Evolutionary conservation across 1,140 invertebrate species (phyloP).

Genomic region (Linepithema humile): DNA sequence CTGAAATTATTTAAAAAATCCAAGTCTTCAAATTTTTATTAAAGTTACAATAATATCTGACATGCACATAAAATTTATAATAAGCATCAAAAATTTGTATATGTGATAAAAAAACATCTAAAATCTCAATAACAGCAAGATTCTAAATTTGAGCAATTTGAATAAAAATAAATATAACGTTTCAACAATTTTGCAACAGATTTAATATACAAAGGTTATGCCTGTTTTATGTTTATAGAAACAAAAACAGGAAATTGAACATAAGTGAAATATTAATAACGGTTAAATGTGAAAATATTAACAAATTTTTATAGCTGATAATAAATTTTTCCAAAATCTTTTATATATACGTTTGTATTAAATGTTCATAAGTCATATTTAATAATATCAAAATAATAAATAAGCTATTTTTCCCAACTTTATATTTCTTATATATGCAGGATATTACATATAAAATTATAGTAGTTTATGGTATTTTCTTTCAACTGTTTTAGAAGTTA

Average conservation of each 20-base stretch:
- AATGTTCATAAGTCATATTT: not conserved
- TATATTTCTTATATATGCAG: conserved; percentile 20
- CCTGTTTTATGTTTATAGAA: conserved; percentile 12
- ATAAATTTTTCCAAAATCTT: not conserved
- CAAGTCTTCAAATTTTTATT: conserved; percentile 32
- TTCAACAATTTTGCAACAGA: not conserved
- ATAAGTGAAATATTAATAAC: conserved; percentile 1
- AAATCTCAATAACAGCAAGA: conserved; percentile 16
- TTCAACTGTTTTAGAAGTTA: not conserved
- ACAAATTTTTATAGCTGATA: not conserved
- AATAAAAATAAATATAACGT: not conserved
- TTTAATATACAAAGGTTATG: conserved; percentile 1
- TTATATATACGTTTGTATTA: not conserved
- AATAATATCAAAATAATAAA: not conserved
- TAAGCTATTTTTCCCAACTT: not conserved
- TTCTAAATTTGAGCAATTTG: conserved; percentile 14
- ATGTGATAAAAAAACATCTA: conserved; percentile 20
- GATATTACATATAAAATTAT: not conserved
- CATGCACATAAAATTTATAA: conserved; percentile 44
- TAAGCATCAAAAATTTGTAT: conserved; percentile 34
- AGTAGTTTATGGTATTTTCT: too few species aligned
- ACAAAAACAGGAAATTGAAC: conserved; percentile 17
- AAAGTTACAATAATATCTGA: conserved; percentile 47
- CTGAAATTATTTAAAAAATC: conserved; percentile 10
- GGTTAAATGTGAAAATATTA: conserved; percentile 8